Conservation (phyloP, 37 sponge, comb jelly and placozoan species). For the Beroe forskalii region DNA sequence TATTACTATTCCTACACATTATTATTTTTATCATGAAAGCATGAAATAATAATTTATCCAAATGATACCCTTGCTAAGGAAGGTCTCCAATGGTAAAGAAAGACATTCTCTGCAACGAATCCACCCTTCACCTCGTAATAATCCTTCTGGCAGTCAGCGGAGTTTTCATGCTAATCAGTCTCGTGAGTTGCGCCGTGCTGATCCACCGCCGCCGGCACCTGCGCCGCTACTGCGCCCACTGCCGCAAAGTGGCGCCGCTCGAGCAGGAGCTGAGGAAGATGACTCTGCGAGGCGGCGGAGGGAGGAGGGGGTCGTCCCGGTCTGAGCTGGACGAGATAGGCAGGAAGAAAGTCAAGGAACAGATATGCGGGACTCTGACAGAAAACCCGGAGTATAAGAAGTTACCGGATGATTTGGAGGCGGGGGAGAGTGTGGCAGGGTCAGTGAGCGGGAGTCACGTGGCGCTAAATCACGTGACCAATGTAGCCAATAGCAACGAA, state of each 20-base stretch:
- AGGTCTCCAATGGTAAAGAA: constrained; percentile 53
- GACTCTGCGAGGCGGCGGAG: no score
- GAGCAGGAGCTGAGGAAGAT: neutral
- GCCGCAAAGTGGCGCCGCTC: neutral
- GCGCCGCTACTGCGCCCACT: constrained; percentile 12
- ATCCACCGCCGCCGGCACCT: neutral
- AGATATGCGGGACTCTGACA: neutral
- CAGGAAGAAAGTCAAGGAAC: neutral
- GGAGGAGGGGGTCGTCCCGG: neutral
- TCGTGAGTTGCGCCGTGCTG: neutral
- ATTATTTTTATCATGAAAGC: no score
- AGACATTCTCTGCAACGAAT: neutral
- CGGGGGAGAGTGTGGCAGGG: neutral
- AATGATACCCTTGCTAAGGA: no score
- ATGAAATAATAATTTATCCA: no score
- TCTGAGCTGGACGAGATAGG: neutral
- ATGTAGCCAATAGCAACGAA: no score
- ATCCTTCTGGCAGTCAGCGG: neutral
- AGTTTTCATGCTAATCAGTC: neutral
- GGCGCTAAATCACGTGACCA: neutral
- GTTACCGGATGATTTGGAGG: neutral
- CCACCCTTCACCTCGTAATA: neutral
- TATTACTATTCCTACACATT: no score
- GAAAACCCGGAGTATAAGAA: neutral
- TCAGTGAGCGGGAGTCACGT: neutral